A percentile compares a stretch with the other conserved stretches of the same genome.
Conservation (phyloP, 2,113 vertebrate species). For the Ochotona princeps region DNA sequence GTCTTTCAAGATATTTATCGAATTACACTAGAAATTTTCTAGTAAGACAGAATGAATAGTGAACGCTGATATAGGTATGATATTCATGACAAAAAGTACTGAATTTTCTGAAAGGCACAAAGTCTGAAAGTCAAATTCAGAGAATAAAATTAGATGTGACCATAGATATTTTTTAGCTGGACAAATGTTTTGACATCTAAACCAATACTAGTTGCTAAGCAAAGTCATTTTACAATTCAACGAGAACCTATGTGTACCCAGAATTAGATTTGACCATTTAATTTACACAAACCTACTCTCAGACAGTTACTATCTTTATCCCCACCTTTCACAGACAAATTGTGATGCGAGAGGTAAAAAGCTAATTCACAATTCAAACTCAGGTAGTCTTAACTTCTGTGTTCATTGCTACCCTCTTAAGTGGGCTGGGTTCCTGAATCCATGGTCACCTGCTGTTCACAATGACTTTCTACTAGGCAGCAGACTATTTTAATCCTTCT, state of each 20-base stretch:
- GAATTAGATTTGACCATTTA: not conserved
- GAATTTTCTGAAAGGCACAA: not conserved
- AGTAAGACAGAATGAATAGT: conserved; percentile 13
- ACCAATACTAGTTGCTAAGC: not conserved
- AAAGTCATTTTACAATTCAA: not conserved
- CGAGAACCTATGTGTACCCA: too few species aligned
- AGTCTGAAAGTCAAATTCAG: conserved; percentile 47
- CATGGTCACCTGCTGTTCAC: not conserved
- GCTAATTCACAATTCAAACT: not conserved
- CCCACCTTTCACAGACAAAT: not conserved
- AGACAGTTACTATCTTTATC: not conserved
- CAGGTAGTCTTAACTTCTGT: not conserved
- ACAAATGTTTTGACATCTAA: not conserved
- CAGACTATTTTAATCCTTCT: not conserved
- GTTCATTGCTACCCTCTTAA: not conserved
- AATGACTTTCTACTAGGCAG: not conserved
- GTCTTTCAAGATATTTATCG: conserved; percentile 38
- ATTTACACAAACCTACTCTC: not conserved
- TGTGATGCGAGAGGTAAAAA: not conserved
- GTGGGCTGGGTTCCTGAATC: not conserved
- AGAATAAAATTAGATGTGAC: not conserved
- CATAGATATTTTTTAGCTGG: not conserved
- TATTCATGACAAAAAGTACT: not conserved
- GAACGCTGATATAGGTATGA: not conserved
- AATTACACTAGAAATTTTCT: not conserved